Evolutionary conservation across 2,888 invertebrate genomes (phyloP), one percentile per base, ranked within the genome.

Genomic region (Leptinotarsa juncta): DNA sequence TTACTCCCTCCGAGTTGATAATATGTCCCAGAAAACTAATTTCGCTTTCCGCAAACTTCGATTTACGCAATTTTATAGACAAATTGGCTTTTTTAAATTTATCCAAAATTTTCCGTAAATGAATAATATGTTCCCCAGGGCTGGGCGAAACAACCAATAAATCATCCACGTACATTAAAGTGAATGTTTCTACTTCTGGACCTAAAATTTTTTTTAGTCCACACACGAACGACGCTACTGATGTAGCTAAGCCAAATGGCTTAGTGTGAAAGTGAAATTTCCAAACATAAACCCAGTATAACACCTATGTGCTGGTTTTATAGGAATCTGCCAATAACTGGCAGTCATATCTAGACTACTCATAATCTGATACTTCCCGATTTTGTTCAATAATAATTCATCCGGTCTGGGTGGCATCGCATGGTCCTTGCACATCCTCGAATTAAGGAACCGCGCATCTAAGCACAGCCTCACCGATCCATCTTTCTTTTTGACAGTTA

Each of bases 271-370:
- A n/a, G 70, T 62, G 0, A 23, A 15, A 7, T 26, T 62, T 14
- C 65, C 65, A 50, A n/a, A 62, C 23, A 62, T 16, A 65, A 70
- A 70, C 3, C 70, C 70, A 2, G 62, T 62, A 70, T 70, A 70
- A 26, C 62, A 42, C 4, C 62, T 42, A 62, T 70, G 62, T 10
- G 18, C 15, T 53, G 26, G 23, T 18, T 60, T 62, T 14, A 70
- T 70, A 49, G 70, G 65, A 23, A 70, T 60, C 62, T 70, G 70
- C 70, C 68, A 68, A 16, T 68, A 68, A 50, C 53, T 32, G 14
- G 23, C 69, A 20, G 51, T 69, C 55, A 69, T 32, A 32, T 69
- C 69, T 2, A 70, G 49, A 1, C 49, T 70, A 65, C 70, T 70
- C 23, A 70, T 49, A 10, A 48, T 48, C 49, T 70, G 26, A 48